Evolutionary conservation across 2,888 invertebrate genomes (phyloP), one percentile per base, ranked within the genome.

Genomic region (Eucera pruinosa): DNA sequence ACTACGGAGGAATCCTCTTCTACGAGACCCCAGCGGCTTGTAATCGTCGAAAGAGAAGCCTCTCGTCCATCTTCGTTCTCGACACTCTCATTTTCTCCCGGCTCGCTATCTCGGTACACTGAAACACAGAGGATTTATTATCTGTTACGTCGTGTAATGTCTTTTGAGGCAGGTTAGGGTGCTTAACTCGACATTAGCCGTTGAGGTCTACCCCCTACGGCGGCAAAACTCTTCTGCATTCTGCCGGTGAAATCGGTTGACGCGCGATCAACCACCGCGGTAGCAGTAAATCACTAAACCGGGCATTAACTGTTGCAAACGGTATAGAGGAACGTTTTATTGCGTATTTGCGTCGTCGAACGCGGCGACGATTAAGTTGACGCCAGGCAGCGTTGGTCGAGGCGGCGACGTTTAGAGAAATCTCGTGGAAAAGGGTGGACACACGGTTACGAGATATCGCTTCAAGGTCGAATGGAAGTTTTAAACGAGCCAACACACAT

Each of bases 131-230:
- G 80, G 82, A 86, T 87, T 87, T 87, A 88, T 88, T 82, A 83
- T 87, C 84, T 83, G 78, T 84, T 82, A 86, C 83, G 82, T 78
- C 58, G 76, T 69, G 81, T 71, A 87, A 80, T 83, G 83, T 87
- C 82, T 84, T 86, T 88, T 88, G 89, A 85, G 89, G 88, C 83
- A 89, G 89, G 89, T 89, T 85, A 87, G 85, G 85, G 85, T 70
- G 80, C 81, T 87, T 84, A 82, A 83, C 85, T 81, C 80, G 79
- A 73, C 79, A 86, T 86, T 88, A 87, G 86, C 80, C 77, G 69
- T 47, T 47, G 50, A 69, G 71, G 20, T 62, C 36, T 64, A 39
- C 68, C 55, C 61, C 69, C 72, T 39, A 67, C 48, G 71, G 60
- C 67, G 54, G 36, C 66, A 23, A 4, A 2, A 20, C 47, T 72